Evolutionary conservation across 2,797 vertebrate genomes (phyloP).

Genomic region (Halcyon smyrnensis): DNA sequence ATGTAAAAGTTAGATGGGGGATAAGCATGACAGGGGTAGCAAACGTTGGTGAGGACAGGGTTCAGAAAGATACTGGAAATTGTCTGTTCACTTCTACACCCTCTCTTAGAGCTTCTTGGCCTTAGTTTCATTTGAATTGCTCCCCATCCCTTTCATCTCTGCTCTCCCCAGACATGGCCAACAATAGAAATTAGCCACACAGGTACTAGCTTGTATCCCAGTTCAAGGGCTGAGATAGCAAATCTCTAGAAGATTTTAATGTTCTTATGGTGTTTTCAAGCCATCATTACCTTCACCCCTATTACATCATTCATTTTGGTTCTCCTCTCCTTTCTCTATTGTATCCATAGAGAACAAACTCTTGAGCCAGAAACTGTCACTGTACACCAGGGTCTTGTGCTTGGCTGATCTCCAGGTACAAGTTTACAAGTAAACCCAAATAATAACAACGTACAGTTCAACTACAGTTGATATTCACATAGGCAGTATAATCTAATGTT

Average conservation of each 20-base stretch:
- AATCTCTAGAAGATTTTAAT: neutral
- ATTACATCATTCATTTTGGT: neutral
- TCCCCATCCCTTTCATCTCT: neutral
- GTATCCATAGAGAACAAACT: neutral
- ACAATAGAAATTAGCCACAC: neutral
- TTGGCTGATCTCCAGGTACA: constrained; percentile 4
- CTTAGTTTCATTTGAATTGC: neutral
- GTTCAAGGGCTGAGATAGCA: neutral
- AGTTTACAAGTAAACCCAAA: neutral
- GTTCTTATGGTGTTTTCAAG: neutral
- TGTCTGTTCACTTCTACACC: neutral
- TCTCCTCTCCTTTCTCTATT: neutral
- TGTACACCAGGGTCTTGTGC: neutral
- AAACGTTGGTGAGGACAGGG: neutral
- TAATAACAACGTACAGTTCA: neutral
- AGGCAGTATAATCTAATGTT: neutral
- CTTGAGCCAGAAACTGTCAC: neutral
- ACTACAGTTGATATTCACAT: neutral
- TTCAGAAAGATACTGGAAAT: neutral
- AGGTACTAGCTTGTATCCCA: neutral
- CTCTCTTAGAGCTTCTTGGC: neutral
- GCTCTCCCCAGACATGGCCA: neutral
- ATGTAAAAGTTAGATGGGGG: neutral
- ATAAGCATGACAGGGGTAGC: neutral
- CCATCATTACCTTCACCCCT: neutral